Percentiles rank a stretch among this genome's conserved stretches.
Evolutionary conservation across 2,888 invertebrate genomes (phyloP).

Genomic region (Hydropsyche betteni): DNA sequence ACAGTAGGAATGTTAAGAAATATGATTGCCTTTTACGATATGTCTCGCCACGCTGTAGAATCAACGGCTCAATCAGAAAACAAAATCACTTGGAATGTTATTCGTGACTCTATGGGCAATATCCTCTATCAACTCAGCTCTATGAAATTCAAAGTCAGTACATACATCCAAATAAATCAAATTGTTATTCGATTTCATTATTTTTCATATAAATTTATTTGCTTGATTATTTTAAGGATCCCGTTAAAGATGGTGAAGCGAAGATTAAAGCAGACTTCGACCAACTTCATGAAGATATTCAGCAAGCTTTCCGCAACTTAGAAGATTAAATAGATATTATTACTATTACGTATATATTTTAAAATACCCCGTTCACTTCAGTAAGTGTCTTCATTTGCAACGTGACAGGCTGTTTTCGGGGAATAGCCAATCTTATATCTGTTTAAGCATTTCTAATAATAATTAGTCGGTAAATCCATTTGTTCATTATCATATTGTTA

Average conservation of each 20-base stretch:
- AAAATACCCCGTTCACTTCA: conserved; percentile 37
- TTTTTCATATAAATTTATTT: conserved; percentile 13
- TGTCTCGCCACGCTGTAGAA: conserved; percentile 97
- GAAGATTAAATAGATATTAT: conserved; percentile 79
- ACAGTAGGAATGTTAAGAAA: conserved; percentile 98
- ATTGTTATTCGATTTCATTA: neutral
- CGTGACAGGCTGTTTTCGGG: conserved; percentile 27
- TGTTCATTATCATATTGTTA: conserved; percentile 48
- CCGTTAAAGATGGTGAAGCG: conserved; percentile 96
- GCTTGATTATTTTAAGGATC: conserved; percentile 75
- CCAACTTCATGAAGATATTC: conserved; percentile 95
- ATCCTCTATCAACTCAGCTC: conserved; percentile 96
- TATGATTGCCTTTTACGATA: conserved; percentile 98
- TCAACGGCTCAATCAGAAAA: conserved; percentile 98
- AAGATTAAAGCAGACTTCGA: conserved; percentile 98
- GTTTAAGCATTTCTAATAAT: conserved; percentile 36
- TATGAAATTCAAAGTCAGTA: conserved; percentile 96
- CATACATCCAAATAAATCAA: neutral
- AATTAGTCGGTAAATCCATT: conserved; percentile 26
- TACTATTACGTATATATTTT: conserved; percentile 44
- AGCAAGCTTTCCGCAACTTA: conserved; percentile 96
- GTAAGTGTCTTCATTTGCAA: conserved; percentile 27
- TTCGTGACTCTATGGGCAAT: conserved; percentile 96
- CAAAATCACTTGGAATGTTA: conserved; percentile 98
- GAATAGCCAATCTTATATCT: conserved; percentile 10